Conservation (phyloP, 2,797 vertebrate species). For the Adrianichthys oophorus region DNA sequence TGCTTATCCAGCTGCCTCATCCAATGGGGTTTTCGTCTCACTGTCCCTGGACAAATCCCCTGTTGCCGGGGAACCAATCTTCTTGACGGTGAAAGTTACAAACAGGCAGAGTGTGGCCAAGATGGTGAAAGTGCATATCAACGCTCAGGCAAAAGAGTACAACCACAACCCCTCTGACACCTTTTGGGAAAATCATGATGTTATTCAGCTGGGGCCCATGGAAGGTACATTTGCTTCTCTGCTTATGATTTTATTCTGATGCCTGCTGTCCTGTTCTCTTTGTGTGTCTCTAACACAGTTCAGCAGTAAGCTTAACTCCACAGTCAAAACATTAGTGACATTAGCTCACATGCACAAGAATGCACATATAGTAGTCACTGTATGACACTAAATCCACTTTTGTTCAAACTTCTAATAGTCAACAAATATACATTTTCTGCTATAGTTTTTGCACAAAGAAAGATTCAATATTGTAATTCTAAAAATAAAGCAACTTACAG, state of each 20-base stretch:
- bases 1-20: slow-evolving; percentile 17
- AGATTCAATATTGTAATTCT: too few species aligned
- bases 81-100: slow-evolving; percentile 75
- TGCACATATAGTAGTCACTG: too few species aligned
- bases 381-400: too few species aligned
- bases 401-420: too few species aligned
- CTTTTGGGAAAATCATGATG: slow-evolving; percentile 78
- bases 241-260: neutral
- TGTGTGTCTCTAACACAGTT: too few species aligned
- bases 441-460: too few species aligned
- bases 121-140: slow-evolving; percentile 79
- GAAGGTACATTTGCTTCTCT: slow-evolving; percentile 77
- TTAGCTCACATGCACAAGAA: too few species aligned
- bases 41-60: slow-evolving; percentile 78
- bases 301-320: too few species aligned
- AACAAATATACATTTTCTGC: too few species aligned
- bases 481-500: too few species aligned
- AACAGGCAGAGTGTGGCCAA: slow-evolving; percentile 74
- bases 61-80: slow-evolving; percentile 79
- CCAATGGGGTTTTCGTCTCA: slow-evolving; percentile 52
- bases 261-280: too few species aligned
- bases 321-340: too few species aligned
- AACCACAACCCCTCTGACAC: slow-evolving; percentile 71
- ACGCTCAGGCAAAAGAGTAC: slow-evolving; percentile 84
- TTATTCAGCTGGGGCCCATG: slow-evolving; percentile 71